Conservation (phyloP, 2,113 vertebrate genomes). For the Myrmecophaga tridactyla region DNA sequence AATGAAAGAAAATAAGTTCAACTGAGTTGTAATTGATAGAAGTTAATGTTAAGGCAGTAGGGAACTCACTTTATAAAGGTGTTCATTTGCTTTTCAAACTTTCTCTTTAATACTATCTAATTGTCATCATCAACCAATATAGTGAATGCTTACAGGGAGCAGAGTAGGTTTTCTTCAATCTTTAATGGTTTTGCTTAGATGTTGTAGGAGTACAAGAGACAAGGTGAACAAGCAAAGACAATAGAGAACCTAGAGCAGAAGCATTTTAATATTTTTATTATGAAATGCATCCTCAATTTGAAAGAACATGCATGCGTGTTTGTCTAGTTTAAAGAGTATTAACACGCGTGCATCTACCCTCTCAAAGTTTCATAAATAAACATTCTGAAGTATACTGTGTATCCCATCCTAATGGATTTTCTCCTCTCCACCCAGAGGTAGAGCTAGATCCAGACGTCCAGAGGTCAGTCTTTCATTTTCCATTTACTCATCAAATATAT, state of each 20-base stretch:
- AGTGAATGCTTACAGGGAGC: background rate
- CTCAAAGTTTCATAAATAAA: background rate
- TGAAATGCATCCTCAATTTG: background rate
- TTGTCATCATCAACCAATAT: background rate
- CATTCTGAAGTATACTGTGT: background rate
- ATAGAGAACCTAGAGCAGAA: background rate
- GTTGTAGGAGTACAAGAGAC: background rate
- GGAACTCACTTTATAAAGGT: background rate
- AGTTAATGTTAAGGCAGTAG: background rate
- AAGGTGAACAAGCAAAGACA: background rate
- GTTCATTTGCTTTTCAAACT: background rate
- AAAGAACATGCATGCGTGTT: background rate
- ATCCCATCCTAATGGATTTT: background rate
- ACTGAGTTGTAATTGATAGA: background rate
- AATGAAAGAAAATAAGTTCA: background rate
- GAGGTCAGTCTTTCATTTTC: background rate
- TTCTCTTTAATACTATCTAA: background rate
- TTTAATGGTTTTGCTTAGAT: background rate
- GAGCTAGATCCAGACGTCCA: background rate
- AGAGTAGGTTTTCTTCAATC: background rate
- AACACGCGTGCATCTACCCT: background rate
- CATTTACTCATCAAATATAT: background rate
- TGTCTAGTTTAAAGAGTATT: background rate
- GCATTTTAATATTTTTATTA: background rate
- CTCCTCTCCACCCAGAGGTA: background rate